phyloP scores from a whole-genome alignment of 2,888 invertebrate species.

The Parnassius orleans region DNA sequence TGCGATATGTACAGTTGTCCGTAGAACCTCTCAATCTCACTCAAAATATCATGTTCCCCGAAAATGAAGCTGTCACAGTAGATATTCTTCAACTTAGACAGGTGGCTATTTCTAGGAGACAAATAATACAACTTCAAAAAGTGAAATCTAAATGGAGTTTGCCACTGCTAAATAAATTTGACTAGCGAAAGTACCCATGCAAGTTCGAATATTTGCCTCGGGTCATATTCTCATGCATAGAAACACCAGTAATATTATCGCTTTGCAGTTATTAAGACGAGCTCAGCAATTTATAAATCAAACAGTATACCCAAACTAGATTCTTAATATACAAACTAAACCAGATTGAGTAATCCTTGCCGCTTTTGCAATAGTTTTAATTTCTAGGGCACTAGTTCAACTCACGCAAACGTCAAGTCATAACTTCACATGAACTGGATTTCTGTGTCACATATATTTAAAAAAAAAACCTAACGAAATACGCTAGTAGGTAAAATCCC shows the following conservation, averaged over 20 bases:
- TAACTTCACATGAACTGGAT: slow-evolving; percentile 16
- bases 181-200: slow-evolving; percentile 75
- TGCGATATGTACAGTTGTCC: too few relatives aligned
- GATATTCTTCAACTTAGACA: too few relatives aligned
- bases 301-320: slow-evolving; percentile 7
- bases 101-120: too few relatives aligned
- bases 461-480: background rate
- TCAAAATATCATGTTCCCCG: too few relatives aligned
- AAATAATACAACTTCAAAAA: too few relatives aligned
- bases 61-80: too few relatives aligned
- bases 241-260: slow-evolving; percentile 18
- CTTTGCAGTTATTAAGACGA: slow-evolving; percentile 13
- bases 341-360: slow-evolving; percentile 20
- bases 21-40: too few relatives aligned
- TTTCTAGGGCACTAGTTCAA: slow-evolving; percentile 26
- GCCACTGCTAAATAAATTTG: background rate
- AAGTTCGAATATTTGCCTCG: slow-evolving; percentile 44
- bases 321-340: slow-evolving; percentile 20
- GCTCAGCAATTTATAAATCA: slow-evolving; percentile 3
- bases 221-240: slow-evolving; percentile 20
- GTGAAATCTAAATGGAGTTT: background rate
- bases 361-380: slow-evolving; percentile 18
- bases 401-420: slow-evolving; percentile 17
- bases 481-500: background rate
- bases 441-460: slow-evolving; percentile 9